Conservation (phyloP, 2,888 invertebrate species). For the Punctoribates punctum region DNA sequence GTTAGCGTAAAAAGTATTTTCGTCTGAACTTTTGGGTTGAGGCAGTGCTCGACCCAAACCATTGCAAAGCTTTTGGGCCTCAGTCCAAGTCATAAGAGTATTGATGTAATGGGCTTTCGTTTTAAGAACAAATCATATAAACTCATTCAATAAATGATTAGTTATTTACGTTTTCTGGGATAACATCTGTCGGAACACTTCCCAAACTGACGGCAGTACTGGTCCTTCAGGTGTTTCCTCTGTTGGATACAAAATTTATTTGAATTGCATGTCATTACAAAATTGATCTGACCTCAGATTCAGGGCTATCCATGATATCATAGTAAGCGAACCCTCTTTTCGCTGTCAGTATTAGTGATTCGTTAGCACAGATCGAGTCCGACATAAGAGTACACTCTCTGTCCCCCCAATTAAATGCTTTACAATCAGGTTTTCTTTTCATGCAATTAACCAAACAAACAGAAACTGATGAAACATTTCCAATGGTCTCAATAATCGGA, state of each 20-base stretch:
- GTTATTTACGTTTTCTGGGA: conserved; percentile 37
- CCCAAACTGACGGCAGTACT: conserved; percentile 31
- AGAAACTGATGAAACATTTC: conserved; percentile 18
- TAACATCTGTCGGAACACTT: conserved; percentile 36
- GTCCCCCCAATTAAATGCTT: conserved; percentile 37
- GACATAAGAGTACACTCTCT: conserved; percentile 20
- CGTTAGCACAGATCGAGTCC: conserved; percentile 35
- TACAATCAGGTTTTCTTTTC: background rate
- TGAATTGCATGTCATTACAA: too few relatives aligned
- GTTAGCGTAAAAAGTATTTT: conserved; percentile 29
- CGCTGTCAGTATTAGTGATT: conserved; percentile 14
- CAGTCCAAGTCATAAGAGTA: conserved; percentile 17
- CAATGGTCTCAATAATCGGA: background rate
- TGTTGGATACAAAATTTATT: too few relatives aligned
- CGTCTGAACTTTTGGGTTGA: conserved; percentile 19
- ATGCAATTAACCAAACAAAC: conserved; percentile 29
- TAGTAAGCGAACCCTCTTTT: conserved; percentile 7
- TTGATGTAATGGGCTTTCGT: conserved; percentile 27
- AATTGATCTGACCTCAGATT: conserved; percentile 39
- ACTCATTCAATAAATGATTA: background rate
- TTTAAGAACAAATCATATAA: background rate
- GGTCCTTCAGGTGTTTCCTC: conserved; percentile 30
- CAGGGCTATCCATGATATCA: conserved; percentile 39
- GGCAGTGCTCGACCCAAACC: conserved; percentile 30
- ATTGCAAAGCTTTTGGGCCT: conserved; percentile 14